Percentiles rank a stretch among this genome's conserved stretches.
phyloP scores from a whole-genome alignment of 2,113 vertebrate species.

The Noturus placidus region DNA sequence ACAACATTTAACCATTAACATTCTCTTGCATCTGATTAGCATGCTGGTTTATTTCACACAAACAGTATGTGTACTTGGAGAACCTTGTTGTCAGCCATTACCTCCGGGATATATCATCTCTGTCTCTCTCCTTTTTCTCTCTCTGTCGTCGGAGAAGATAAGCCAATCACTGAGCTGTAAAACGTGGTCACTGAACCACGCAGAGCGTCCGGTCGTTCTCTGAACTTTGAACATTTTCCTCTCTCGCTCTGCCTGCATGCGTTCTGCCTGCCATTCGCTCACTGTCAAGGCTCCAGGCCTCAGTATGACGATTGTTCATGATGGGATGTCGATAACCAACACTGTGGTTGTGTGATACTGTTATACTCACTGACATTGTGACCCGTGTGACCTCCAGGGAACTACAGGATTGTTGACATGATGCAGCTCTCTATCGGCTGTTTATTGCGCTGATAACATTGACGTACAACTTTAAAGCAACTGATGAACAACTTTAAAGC shows the following conservation, averaged over 20 bases:
- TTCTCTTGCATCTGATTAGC: not conserved
- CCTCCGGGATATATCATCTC: not conserved
- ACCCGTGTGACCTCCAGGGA: not conserved
- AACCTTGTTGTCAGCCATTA: conserved; percentile 32
- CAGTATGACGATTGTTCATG: conserved; percentile 21
- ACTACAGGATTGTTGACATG: not conserved
- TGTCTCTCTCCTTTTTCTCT: not conserved
- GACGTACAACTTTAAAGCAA: not conserved
- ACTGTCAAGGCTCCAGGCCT: not conserved
- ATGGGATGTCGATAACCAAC: conserved; percentile 26
- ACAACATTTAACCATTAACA: not conserved
- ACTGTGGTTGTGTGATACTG: not conserved
- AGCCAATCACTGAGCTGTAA: conserved; percentile 49
- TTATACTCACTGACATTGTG: not conserved
- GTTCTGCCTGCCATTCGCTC: conserved; percentile 1
- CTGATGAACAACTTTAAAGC: not conserved
- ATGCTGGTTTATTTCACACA: not conserved
- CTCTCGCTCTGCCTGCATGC: conserved; percentile 7
- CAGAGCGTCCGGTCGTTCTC: conserved; percentile 21
- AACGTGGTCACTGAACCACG: conserved; percentile 51
- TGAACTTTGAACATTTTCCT: conserved; percentile 45
- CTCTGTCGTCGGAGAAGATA: conserved; percentile 39
- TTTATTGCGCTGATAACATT: not conserved
- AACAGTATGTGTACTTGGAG: not conserved
- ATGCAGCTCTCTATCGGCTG: not conserved